Evolutionary conservation across 2,888 invertebrate species (phyloP).

Genomic region (Bimastos eiseni): DNA sequence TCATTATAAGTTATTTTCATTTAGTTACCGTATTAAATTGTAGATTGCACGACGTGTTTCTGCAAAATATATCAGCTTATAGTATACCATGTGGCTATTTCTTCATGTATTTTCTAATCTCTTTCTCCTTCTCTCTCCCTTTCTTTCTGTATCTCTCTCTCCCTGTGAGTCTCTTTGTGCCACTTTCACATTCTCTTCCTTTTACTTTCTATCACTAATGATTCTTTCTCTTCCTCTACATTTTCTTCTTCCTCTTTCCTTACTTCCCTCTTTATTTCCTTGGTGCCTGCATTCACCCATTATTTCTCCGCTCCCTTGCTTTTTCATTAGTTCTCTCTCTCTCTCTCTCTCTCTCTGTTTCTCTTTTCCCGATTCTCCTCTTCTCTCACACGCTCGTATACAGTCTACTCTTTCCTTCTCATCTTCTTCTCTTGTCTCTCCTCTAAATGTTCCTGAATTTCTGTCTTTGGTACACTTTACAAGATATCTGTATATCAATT

Average conservation of each 20-base stretch:
- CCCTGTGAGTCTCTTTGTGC: not conserved
- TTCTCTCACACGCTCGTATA: not conserved
- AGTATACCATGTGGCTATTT: not conserved
- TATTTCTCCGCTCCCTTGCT: not conserved
- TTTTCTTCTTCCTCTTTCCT: not conserved
- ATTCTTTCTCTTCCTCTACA: not conserved
- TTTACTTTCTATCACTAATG: not conserved
- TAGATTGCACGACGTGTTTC: not conserved
- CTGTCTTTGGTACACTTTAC: not conserved
- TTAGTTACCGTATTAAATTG: not conserved
- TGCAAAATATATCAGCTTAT: not conserved
- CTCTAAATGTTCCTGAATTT: not conserved
- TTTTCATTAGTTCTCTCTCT: not conserved
- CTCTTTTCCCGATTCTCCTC: too few species aligned
- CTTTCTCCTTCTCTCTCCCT: not conserved
- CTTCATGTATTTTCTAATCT: not conserved
- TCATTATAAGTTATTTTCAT: not conserved
- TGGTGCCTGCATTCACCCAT: not conserved
- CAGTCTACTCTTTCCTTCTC: not conserved
- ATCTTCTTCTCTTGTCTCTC: not conserved
- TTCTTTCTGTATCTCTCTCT: not conserved
- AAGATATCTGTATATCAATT: not conserved
- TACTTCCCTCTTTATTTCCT: not conserved
- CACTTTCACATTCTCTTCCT: not conserved
- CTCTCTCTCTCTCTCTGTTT: too few species aligned